phyloP scores from a whole-genome alignment of 2,888 invertebrate species.

The Catonia carolina region DNA sequence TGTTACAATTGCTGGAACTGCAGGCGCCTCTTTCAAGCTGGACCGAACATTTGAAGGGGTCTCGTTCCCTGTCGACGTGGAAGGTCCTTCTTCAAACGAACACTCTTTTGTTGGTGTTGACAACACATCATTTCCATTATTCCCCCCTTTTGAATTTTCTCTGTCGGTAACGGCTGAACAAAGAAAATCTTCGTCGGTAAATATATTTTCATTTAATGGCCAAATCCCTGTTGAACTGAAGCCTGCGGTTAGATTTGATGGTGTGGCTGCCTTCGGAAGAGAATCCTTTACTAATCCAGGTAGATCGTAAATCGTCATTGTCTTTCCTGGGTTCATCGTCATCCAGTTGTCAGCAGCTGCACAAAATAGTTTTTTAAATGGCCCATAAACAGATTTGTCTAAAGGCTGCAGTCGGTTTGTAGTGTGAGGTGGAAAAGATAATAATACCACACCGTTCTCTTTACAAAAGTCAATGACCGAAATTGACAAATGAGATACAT shows the following conservation, averaged over 20 bases:
- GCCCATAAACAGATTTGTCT: conserved; percentile 1
- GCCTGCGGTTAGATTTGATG: neutral
- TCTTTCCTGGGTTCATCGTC: conserved; percentile 8
- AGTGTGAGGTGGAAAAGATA: neutral
- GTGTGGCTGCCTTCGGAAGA: neutral
- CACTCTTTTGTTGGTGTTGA: neutral
- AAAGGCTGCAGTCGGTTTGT: neutral
- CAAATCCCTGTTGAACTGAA: too few species aligned
- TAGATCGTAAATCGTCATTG: conserved; percentile 6
- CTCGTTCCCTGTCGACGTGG: too few species aligned
- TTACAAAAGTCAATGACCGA: neutral
- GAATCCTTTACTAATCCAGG: neutral
- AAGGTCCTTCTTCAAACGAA: too few species aligned
- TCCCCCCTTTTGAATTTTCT: neutral
- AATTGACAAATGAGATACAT: conserved; percentile 4
- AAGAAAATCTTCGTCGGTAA: neutral
- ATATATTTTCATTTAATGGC: too few species aligned
- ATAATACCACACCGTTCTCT: conserved; percentile 3
- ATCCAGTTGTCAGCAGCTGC: conserved; percentile 6
- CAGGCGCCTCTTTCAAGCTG: too few species aligned
- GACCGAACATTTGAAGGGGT: too few species aligned
- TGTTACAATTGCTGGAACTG: conserved; percentile 5
- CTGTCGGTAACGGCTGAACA: conserved; percentile 21
- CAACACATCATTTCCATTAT: neutral
- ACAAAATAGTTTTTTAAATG: neutral